Percentiles rank a stretch among this genome's conserved stretches.
These are phyloP conservation scores for Drosophila takahashii DNA, from an alignment of 1,140 invertebrate species.

Conservation along the genomic window DNA sequence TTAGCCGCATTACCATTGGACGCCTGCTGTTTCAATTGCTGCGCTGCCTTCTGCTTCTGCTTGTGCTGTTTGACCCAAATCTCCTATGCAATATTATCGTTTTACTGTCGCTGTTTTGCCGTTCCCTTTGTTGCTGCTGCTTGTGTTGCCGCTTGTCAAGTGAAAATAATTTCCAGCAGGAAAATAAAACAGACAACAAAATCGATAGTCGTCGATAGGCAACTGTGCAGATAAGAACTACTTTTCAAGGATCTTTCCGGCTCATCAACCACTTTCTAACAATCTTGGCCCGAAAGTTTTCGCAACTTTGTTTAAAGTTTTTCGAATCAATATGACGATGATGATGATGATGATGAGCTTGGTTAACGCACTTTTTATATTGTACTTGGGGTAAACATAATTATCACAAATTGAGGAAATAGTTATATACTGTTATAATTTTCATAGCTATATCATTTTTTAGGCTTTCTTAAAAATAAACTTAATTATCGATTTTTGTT, in stretches of 20 bases:
- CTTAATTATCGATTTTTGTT: neutral
- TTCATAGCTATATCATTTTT: neutral
- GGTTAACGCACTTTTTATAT: neutral
- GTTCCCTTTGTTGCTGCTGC: constrained; percentile 15
- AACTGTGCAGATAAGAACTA: constrained; percentile 42
- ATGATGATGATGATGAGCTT: neutral
- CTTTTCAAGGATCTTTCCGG: constrained; percentile 47
- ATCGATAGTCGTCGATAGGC: constrained; percentile 38
- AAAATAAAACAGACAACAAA: constrained; percentile 13
- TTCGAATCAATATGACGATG: neutral
- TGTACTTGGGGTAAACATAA: neutral
- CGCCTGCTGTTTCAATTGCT: constrained; percentile 35
- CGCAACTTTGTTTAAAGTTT: constrained; percentile 14
- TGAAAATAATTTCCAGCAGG: constrained; percentile 49
- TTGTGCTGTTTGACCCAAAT: constrained; percentile 41
- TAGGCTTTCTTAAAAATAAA: neutral
- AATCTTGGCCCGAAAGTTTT: constrained; percentile 26
- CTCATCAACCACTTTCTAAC: constrained; percentile 38
- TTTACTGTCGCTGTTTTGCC: constrained; percentile 25
- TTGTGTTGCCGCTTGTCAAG: constrained; percentile 36
- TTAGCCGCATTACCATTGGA: constrained; percentile 24
- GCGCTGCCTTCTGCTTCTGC: constrained; percentile 28
- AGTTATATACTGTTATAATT: no score
- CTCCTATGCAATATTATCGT: constrained; percentile 49
- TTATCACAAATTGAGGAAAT: neutral